Evolutionary conservation across 1,140 invertebrate species (phyloP).

Genomic region (Cotesia chilonis): DNA sequence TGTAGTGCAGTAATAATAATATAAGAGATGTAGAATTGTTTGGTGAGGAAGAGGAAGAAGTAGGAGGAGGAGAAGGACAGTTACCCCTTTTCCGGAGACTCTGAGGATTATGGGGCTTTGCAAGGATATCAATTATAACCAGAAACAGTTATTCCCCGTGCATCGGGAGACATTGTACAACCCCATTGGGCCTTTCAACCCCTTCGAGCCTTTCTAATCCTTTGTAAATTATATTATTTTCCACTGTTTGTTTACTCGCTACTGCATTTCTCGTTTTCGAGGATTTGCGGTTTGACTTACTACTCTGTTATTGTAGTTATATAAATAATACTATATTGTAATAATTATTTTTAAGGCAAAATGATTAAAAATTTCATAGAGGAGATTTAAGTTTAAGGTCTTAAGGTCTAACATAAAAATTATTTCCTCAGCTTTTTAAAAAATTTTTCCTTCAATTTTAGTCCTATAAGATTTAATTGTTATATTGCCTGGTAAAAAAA

Average conservation of each 20-base stretch:
- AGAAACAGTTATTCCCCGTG: conserved; percentile 61
- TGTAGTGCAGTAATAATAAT: conserved; percentile 41
- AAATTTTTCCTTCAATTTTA: too few species aligned
- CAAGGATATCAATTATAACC: conserved; percentile 68
- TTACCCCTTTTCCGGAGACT: conserved; percentile 38
- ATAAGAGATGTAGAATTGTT: conserved; percentile 31
- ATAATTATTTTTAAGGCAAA: not conserved
- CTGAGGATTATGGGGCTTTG: conserved; percentile 64
- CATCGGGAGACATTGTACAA: conserved; percentile 36
- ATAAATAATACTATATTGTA: not conserved
- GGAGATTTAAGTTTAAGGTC: too few species aligned
- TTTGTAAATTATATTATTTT: conserved; percentile 48
- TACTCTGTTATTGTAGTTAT: not conserved
- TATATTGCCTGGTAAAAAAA: too few species aligned
- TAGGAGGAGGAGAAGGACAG: conserved; percentile 30
- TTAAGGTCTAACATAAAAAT: too few species aligned
- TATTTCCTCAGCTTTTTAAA: too few species aligned
- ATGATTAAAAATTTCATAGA: too few species aligned
- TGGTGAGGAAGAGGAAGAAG: not conserved
- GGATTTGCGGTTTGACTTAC: conserved; percentile 32
- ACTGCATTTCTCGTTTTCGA: conserved; percentile 2
- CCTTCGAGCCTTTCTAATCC: conserved; percentile 42
- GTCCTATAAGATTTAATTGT: too few species aligned
- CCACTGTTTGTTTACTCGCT: conserved; percentile 45
- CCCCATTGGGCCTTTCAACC: conserved; percentile 28